Evolutionary conservation across 2,797 vertebrate genomes (phyloP).

Genomic region (Acanthurus tractus): DNA sequence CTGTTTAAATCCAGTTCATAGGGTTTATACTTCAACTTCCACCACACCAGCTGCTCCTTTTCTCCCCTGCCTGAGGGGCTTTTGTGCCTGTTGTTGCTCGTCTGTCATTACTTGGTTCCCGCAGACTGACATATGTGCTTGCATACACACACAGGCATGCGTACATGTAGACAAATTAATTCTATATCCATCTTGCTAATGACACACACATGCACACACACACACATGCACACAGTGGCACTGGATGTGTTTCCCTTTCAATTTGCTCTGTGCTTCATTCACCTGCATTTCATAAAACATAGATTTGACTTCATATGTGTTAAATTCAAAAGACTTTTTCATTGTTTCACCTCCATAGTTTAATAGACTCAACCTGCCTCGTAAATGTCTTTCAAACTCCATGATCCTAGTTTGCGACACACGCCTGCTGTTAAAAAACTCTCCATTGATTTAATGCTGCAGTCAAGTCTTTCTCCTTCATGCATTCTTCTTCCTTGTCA

Average conservation of each 20-base stretch:
- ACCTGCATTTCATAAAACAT: conserved; percentile 3
- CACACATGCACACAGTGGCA: conserved; percentile 8
- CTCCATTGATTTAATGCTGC: not conserved
- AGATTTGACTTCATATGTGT: not conserved
- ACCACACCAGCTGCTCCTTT: conserved; percentile 64
- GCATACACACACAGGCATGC: conserved; percentile 4
- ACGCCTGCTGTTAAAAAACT: not conserved
- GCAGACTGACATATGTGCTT: conserved; percentile 57
- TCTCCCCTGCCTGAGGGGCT: conserved; percentile 51
- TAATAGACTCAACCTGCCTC: not conserved
- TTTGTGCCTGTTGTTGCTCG: conserved; percentile 58
- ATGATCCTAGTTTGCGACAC: not conserved
- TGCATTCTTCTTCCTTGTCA: not conserved
- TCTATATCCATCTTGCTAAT: conserved; percentile 47
- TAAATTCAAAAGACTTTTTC: not conserved
- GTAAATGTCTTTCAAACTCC: not conserved
- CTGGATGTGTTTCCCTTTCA: conserved; percentile 22
- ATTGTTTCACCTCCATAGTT: not conserved
- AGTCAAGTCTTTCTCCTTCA: not conserved
- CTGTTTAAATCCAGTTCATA: conserved; percentile 60
- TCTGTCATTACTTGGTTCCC: conserved; percentile 63
- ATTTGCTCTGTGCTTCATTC: not conserved
- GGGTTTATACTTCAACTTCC: conserved; percentile 61
- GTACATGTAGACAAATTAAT: conserved; percentile 22
- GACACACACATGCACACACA: conserved; percentile 24